These are phyloP conservation scores for Phoeniculus purpureus DNA, from an alignment of 2,797 vertebrate genomes.

Conservation along the genomic window DNA sequence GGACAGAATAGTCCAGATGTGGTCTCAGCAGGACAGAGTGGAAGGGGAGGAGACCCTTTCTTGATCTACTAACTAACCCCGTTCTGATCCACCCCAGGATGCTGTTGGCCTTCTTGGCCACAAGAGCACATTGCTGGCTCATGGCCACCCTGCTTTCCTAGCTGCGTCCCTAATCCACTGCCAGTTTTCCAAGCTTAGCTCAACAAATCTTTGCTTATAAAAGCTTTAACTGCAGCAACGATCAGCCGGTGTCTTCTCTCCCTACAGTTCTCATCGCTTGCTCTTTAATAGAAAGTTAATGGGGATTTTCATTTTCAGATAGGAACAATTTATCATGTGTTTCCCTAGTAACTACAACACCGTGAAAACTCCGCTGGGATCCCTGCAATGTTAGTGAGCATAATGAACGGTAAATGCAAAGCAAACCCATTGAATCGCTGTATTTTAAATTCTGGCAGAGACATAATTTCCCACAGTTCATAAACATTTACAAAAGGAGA, in stretches of 20 bases:
- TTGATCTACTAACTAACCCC: too few species aligned
- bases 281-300: conserved; percentile 59
- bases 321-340: conserved; percentile 52
- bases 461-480: conserved; percentile 64
- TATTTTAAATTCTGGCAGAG: conserved; percentile 64
- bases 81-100: too few species aligned
- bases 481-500: conserved; percentile 65
- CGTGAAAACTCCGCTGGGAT: conserved; percentile 13
- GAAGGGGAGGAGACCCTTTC: too few species aligned
- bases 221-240: not conserved
- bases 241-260: not conserved
- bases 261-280: not conserved
- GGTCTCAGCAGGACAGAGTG: too few species aligned
- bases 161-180: not conserved
- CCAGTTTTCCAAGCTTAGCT: not conserved
- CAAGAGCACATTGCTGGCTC: too few species aligned
- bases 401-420: conserved; percentile 56
- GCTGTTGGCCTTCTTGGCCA: too few species aligned
- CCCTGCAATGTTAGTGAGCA: conserved; percentile 41
- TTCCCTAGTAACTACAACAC: conserved; percentile 59
- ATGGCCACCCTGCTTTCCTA: too few species aligned
- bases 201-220: not conserved
- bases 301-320: conserved; percentile 58
- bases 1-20: too few species aligned
- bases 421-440: conserved; percentile 47